Percentiles rank a stretch among this genome's conserved stretches.
phyloP scores from a whole-genome alignment of 1,140 invertebrate genomes.

The Trypoxylus dichotomus region DNA sequence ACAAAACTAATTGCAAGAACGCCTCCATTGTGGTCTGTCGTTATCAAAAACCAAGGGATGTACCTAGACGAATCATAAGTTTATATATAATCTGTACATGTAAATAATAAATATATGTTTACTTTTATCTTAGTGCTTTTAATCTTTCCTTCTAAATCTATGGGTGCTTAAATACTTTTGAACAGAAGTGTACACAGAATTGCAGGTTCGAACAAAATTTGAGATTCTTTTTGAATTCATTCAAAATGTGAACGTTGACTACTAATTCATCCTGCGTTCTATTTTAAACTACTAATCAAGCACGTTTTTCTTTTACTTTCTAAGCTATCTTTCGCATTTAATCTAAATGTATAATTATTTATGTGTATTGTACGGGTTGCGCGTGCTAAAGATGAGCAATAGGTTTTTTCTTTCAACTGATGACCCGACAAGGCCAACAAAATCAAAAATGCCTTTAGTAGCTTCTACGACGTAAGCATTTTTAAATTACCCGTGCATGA shows the following conservation, averaged over 20 bases:
- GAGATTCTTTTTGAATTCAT: too few relatives aligned
- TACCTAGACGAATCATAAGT: too few relatives aligned
- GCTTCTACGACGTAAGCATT: not conserved
- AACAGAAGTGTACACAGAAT: too few relatives aligned
- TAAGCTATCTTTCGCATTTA: not conserved
- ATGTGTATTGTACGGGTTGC: not conserved
- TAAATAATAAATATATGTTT: too few relatives aligned
- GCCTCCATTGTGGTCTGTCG: too few relatives aligned
- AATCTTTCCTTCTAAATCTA: too few relatives aligned
- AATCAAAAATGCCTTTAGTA: constrained; percentile 7
- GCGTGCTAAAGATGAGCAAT: constrained; percentile 11
- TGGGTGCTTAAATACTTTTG: too few relatives aligned
- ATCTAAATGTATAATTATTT: not conserved
- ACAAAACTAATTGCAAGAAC: too few relatives aligned
- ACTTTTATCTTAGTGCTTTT: too few relatives aligned
- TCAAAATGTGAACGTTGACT: not conserved
- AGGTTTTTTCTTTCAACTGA: not conserved
- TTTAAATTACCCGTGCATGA: constrained; percentile 18
- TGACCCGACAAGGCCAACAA: not conserved
- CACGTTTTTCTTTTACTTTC: not conserved
- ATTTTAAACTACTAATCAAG: not conserved
- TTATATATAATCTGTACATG: too few relatives aligned
- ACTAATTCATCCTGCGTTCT: not conserved
- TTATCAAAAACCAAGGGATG: too few relatives aligned
- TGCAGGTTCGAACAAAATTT: too few relatives aligned